Conservation (phyloP, 1,140 invertebrate species). For the Leucophenga varia region DNA sequence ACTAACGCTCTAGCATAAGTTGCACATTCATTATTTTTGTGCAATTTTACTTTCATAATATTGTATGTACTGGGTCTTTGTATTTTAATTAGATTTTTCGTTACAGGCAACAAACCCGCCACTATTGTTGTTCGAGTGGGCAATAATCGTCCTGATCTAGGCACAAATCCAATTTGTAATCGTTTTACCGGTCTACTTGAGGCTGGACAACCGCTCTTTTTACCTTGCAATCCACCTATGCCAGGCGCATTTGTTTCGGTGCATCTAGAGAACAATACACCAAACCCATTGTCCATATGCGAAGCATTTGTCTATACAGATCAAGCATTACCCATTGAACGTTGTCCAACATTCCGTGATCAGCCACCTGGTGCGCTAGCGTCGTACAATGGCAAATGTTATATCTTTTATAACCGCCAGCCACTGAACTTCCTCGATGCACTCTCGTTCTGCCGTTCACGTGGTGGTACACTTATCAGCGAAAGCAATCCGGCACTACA, state of each 20-base stretch:
- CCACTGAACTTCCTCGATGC: conserved; percentile 80
- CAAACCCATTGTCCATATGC: conserved; percentile 83
- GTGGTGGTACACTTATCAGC: conserved; percentile 83
- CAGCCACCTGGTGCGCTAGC: conserved; percentile 89
- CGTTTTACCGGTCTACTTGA: conserved; percentile 82
- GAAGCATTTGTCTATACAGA: conserved; percentile 95
- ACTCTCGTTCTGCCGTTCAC: conserved; percentile 73
- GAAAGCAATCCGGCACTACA: conserved; percentile 93
- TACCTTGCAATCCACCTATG: conserved; percentile 94
- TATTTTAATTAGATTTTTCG: background rate
- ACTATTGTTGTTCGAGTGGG: conserved; percentile 89
- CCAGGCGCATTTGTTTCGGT: conserved; percentile 92
- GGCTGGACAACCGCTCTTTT: conserved; percentile 86
- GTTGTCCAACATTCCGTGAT: conserved; percentile 89
- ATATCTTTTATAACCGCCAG: conserved; percentile 91
- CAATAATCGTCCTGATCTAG: conserved; percentile 91
- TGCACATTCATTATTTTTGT: too few species aligned
- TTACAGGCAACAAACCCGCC: conserved; percentile 69
- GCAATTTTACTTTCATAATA: too few species aligned
- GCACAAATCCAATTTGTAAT: conserved; percentile 91
- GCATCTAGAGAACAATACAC: conserved; percentile 75
- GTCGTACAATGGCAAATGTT: conserved; percentile 95
- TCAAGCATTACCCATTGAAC: conserved; percentile 89
- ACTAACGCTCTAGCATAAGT: too few species aligned
- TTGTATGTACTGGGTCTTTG: too few species aligned